phyloP scores from a whole-genome alignment of 1,140 invertebrate species.

The Pseudomyrmex cubaensis region DNA sequence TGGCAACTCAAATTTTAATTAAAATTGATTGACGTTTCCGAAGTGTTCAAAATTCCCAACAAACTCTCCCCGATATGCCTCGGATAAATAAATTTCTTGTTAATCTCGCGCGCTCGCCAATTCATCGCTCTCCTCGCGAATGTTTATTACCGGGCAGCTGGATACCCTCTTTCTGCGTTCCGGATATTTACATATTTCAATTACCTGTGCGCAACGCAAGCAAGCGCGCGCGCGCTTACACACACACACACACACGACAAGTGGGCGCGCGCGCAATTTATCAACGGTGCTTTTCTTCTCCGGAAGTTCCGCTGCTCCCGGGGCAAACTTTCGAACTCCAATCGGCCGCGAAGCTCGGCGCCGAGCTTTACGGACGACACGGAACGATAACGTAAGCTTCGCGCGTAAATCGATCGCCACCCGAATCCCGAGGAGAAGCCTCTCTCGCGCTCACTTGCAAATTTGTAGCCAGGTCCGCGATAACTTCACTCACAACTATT shows the following conservation, averaged over 20 bases:
- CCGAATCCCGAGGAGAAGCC: slow-evolving; percentile 1
- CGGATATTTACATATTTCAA: slow-evolving; percentile 59
- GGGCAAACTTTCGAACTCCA: slow-evolving; percentile 28
- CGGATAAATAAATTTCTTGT: slow-evolving; percentile 20
- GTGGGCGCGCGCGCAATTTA: slow-evolving; percentile 22
- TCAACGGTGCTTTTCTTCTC: slow-evolving; percentile 43
- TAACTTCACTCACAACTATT: slow-evolving; percentile 8
- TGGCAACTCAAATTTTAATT: background rate
- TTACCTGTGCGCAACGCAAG: slow-evolving; percentile 3
- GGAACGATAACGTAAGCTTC: slow-evolving; percentile 26
- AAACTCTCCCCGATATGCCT: background rate
- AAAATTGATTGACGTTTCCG: slow-evolving; percentile 21
- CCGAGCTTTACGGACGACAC: slow-evolving; percentile 24
- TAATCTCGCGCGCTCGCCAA: slow-evolving; percentile 2
- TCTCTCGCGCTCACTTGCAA: slow-evolving; percentile 2
- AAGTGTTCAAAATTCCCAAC: slow-evolving; percentile 9
- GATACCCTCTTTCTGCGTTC: background rate
- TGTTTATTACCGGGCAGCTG: slow-evolving; percentile 44
- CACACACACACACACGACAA: too few species aligned
- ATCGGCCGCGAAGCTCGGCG: slow-evolving; percentile 10
- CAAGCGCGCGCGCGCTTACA: background rate
- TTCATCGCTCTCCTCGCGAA: slow-evolving; percentile 33
- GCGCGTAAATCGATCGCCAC: slow-evolving; percentile 38
- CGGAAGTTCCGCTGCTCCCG: slow-evolving; percentile 9
- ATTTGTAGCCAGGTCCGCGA: slow-evolving; percentile 24